Evolutionary conservation across 2,888 invertebrate species (phyloP).

Genomic region (Philaethria dido): DNA sequence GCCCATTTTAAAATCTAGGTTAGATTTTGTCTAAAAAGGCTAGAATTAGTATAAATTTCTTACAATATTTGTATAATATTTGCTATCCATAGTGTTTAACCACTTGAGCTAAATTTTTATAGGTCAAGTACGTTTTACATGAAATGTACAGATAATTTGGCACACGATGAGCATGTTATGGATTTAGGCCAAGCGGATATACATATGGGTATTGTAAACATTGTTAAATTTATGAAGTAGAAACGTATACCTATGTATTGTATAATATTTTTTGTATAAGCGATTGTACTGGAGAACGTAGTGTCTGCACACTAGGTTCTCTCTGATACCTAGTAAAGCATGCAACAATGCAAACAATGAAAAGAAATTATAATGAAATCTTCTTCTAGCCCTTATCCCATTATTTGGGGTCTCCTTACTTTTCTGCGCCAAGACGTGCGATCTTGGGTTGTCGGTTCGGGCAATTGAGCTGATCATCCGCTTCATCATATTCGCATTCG

Average conservation of each 20-base stretch:
- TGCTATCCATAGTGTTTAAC: background rate
- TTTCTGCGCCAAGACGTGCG: too few species aligned
- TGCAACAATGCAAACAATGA: too few species aligned
- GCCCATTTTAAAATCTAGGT: background rate
- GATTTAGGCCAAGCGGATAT: conserved; percentile 20
- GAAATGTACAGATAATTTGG: conserved; percentile 23
- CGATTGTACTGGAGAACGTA: too few species aligned
- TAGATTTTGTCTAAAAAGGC: background rate
- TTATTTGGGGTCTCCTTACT: too few species aligned
- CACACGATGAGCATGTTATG: conserved; percentile 21
- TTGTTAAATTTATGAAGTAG: background rate
- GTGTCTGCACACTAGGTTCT: too few species aligned
- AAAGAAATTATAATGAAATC: too few species aligned
- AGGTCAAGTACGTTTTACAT: conserved; percentile 28
- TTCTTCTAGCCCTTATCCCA: too few species aligned
- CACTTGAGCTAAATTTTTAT: conserved; percentile 26
- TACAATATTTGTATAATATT: too few species aligned
- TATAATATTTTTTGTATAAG: conserved; percentile 7
- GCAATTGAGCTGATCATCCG: too few species aligned
- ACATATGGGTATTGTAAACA: conserved; percentile 22
- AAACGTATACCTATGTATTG: background rate
- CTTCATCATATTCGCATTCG: too few species aligned
- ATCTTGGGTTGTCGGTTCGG: too few species aligned
- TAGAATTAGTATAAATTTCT: background rate
- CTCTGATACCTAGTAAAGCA: too few species aligned